Evolutionary conservation across 1,140 invertebrate genomes (phyloP).

Genomic region (Drosophila repletoides): DNA sequence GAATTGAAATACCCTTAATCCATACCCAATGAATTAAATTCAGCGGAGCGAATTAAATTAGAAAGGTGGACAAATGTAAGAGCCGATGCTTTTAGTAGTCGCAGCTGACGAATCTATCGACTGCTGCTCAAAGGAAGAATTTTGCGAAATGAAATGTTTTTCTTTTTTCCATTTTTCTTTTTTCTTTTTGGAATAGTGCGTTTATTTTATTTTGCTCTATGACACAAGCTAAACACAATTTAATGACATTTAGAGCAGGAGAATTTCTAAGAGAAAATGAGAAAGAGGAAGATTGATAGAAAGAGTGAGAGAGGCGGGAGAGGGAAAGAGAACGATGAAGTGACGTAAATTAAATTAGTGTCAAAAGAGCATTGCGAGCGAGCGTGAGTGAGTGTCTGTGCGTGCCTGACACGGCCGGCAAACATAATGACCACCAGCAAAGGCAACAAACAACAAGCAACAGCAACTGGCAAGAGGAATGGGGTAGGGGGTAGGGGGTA

Average conservation of each 20-base stretch:
- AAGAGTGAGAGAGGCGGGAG: neutral
- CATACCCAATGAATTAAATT: no score
- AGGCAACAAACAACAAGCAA: slow-evolving; percentile 40
- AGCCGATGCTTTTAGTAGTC: neutral
- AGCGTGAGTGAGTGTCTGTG: slow-evolving; percentile 62
- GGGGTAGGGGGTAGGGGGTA: neutral
- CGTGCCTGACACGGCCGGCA: slow-evolving; percentile 73
- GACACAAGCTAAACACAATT: slow-evolving; percentile 50
- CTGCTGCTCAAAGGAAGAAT: neutral
- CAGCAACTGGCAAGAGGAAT: slow-evolving; percentile 31
- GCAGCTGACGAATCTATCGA: neutral
- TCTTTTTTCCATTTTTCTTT: no score
- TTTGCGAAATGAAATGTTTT: slow-evolving; percentile 41
- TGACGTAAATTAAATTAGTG: slow-evolving; percentile 77
- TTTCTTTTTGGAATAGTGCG: neutral
- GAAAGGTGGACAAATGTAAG: neutral
- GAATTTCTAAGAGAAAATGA: neutral
- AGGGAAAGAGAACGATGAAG: slow-evolving; percentile 20
- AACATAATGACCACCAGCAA: slow-evolving; percentile 73
- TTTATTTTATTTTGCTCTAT: slow-evolving; percentile 12
- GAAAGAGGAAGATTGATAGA: neutral
- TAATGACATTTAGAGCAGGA: slow-evolving; percentile 58
- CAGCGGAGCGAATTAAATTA: no score
- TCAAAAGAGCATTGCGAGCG: slow-evolving; percentile 71
- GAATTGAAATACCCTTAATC: no score